Evolutionary conservation across 2,888 invertebrate species (phyloP).

Genomic region (Gymnocheta viridis): DNA sequence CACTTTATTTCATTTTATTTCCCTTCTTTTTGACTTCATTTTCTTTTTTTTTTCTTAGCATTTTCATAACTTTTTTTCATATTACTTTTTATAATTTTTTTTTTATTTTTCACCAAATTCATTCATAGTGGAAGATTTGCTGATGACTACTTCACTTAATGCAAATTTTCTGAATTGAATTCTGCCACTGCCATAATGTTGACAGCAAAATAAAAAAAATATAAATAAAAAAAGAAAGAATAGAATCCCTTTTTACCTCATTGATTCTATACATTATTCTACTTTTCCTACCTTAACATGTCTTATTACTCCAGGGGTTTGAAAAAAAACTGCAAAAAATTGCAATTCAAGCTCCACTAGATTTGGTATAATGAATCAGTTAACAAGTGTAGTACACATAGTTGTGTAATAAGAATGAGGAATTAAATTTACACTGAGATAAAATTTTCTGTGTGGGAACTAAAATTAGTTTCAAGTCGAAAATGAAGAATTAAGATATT

Average conservation of each 20-base stretch:
- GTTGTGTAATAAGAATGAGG: constrained; percentile 22
- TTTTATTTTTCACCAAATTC: constrained; percentile 57
- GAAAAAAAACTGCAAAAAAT: constrained; percentile 29
- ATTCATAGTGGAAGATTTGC: constrained; percentile 70
- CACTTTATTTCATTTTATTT: constrained; percentile 54
- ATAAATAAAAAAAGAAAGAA: constrained; percentile 1
- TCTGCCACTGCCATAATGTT: constrained; percentile 53
- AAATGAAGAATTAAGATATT: too few relatives aligned
- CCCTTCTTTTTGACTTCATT: constrained; percentile 33
- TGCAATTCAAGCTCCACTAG: constrained; percentile 66
- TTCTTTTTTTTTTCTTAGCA: background rate
- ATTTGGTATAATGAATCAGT: constrained; percentile 69
- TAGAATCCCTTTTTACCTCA: constrained; percentile 43
- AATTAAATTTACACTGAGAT: constrained; percentile 12
- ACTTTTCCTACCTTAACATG: constrained; percentile 34
- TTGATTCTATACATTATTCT: constrained; percentile 33
- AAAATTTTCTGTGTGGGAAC: too few relatives aligned
- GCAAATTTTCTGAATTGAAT: constrained; percentile 72
- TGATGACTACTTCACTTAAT: constrained; percentile 74
- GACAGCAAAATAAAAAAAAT: constrained; percentile 10
- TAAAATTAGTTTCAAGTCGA: too few relatives aligned
- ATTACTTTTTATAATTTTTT: constrained; percentile 28
- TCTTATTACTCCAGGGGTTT: constrained; percentile 55
- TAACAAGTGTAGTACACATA: constrained; percentile 60
- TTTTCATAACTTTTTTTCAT: constrained; percentile 26